Conservation (phyloP, 2,113 vertebrate genomes). For the Hemichromis elongatus region DNA sequence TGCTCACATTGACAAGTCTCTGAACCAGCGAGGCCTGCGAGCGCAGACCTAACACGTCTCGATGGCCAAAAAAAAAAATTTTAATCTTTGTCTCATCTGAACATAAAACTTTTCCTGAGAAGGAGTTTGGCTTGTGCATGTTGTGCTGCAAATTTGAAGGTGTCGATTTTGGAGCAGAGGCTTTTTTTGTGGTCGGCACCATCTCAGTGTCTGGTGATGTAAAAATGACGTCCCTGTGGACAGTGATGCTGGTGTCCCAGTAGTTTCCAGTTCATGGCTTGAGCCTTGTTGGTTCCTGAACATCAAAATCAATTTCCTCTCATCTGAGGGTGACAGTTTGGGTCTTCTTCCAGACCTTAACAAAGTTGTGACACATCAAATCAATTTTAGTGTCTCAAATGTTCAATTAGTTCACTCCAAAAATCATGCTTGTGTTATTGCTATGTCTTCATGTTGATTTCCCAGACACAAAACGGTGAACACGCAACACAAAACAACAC, state of each 20-base stretch:
- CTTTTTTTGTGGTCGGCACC: background rate
- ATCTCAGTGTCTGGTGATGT: background rate
- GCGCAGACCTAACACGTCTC: too few relatives aligned
- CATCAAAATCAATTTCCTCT: background rate
- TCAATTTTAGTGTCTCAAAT: background rate
- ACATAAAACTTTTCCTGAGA: background rate
- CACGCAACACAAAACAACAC: background rate
- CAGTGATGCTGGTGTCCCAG: background rate
- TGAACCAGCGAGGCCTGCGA: too few relatives aligned
- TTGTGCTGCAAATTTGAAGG: background rate
- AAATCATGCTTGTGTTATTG: background rate
- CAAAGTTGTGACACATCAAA: background rate
- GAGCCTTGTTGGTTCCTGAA: background rate
- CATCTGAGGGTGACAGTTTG: background rate
- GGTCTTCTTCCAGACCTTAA: background rate
- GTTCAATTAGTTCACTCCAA: background rate
- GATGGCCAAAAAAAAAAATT: too few relatives aligned
- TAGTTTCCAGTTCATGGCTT: background rate
- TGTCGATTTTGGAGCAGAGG: background rate
- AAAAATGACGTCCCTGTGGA: background rate
- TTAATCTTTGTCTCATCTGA: background rate
- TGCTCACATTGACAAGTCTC: too few relatives aligned
- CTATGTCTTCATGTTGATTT: background rate
- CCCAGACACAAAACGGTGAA: background rate
- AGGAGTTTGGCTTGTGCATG: rapidly evolving